Conservation (phyloP, 2,113 vertebrate species). For the Gopherus flavomarginatus region DNA sequence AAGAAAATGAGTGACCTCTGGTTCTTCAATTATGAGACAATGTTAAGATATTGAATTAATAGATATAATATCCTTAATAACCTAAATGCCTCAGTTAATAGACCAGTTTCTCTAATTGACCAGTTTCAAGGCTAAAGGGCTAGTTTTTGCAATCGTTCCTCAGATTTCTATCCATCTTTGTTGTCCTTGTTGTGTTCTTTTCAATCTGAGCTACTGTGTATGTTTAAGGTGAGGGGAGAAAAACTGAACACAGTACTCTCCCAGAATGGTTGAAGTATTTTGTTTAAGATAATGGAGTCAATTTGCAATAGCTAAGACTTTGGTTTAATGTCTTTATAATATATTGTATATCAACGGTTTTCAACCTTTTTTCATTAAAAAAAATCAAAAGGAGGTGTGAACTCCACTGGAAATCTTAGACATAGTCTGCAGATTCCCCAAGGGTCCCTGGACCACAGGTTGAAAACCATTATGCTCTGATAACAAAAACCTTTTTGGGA, state of each 20-base stretch:
- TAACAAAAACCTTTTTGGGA: not conserved
- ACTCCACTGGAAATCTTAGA: not conserved
- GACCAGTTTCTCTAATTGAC: not conserved
- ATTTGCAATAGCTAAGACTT: not conserved
- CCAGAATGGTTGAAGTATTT: not conserved
- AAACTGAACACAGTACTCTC: not conserved
- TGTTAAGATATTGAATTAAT: not conserved
- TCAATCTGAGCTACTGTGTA: not conserved
- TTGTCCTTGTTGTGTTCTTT: not conserved
- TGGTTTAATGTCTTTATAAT: not conserved
- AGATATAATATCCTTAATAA: not conserved
- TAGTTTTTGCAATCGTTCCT: not conserved
- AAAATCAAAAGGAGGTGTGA: not conserved
- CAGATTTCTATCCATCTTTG: not conserved
- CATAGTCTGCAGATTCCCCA: not conserved
- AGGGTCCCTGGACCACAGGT: not conserved
- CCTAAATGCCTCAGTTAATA: not conserved
- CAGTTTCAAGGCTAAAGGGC: not conserved
- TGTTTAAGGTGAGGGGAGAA: not conserved
- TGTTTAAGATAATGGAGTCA: conserved; percentile 36
- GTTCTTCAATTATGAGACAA: not conserved
- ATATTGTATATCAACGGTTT: not conserved
- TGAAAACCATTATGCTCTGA: not conserved
- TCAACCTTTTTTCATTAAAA: not conserved
- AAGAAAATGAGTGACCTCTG: not conserved